A percentile compares a stretch with the other conserved stretches of the same genome.
Evolutionary conservation across 2,797 vertebrate species (phyloP).

Genomic region (Furcifer pardalis): DNA sequence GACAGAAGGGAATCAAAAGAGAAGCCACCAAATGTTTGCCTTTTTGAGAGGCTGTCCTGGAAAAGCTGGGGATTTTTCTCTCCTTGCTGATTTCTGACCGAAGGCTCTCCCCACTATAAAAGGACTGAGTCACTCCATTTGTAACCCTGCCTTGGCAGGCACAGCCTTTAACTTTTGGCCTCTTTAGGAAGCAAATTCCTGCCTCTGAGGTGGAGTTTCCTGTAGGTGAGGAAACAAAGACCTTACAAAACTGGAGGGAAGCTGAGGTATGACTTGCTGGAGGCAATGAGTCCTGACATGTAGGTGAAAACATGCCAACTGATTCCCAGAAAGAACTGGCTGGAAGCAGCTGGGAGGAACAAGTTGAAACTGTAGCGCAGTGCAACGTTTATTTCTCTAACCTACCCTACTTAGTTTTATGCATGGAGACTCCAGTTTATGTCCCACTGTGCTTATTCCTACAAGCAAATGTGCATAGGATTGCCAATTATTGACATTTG

Average conservation of each 20-base stretch:
- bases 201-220: constrained; percentile 68
- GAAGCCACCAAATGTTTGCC: not conserved
- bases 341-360: not conserved
- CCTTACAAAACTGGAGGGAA: constrained; percentile 30
- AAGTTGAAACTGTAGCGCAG: not conserved
- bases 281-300: constrained; percentile 27
- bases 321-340: not conserved
- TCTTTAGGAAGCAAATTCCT: constrained; percentile 59
- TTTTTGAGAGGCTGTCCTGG: not conserved
- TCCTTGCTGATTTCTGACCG: constrained; percentile 45
- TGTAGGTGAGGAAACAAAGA: constrained; percentile 14
- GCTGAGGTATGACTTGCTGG: constrained; percentile 4
- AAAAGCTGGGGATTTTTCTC: constrained; percentile 19
- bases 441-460: not conserved
- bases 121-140: constrained; percentile 32
- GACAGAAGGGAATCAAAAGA: not conserved
- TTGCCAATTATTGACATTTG: not conserved
- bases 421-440: not conserved
- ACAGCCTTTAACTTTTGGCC: constrained; percentile 37
- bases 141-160: constrained; percentile 17
- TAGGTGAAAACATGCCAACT: constrained; percentile 8
- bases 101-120: constrained; percentile 16
- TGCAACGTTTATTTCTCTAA: not conserved
- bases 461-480: not conserved
- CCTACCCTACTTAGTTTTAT: not conserved